Base-by-base conservation (phyloP, 2,888 invertebrate genomes). In the Archips xylosteana region DNA sequence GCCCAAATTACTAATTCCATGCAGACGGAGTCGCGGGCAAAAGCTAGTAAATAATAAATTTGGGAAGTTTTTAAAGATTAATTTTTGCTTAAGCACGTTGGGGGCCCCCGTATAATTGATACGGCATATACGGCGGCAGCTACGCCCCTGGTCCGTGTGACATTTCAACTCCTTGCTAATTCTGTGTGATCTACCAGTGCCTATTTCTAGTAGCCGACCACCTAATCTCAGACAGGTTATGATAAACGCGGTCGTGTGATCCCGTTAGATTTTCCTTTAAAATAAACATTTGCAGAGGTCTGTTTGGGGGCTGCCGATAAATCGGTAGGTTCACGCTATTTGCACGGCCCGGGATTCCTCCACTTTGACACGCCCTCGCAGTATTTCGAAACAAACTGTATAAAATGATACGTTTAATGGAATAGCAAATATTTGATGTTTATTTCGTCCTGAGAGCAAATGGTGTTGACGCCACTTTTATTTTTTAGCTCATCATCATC, bases 241-340 rank as follows among this genome's bases (percentile, higher is more conserved):
- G 32, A 4, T 15, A 51, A 64, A 34, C 49, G 13, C 15, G 49
- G 60, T 3, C n/a, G 23, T 42, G 15, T 32, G 49, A 34, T 32
- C 36, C n/a, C 15, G 78, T 82, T 78, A 83, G 78, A 76, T 75
- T 47, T 68, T 71, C 78, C 78, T 80, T 75, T 79, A 81, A 81
- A 82, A 78, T 79, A 86, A 89, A 91, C 82, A 87, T 85, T 80
- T 79, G 78, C 75, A 82, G 79, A 80, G 83, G 80, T 80, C 80
- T 82, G 82, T 85, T 86, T 84, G 82, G 6, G 76, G 79, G 92
- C 94, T 94, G 93, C 86, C 92, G 93, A 89, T 90, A 88, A 85
- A 86, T 87, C 92, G 89, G 91, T 83, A 94, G 91, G 88, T 84
- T 82, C 81, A 76, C 75, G 74, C 80, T 91, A 85, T 91, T 91